Evolutionary conservation across 2,888 invertebrate genomes (phyloP).

Genomic region (Malacosoma neustria): DNA sequence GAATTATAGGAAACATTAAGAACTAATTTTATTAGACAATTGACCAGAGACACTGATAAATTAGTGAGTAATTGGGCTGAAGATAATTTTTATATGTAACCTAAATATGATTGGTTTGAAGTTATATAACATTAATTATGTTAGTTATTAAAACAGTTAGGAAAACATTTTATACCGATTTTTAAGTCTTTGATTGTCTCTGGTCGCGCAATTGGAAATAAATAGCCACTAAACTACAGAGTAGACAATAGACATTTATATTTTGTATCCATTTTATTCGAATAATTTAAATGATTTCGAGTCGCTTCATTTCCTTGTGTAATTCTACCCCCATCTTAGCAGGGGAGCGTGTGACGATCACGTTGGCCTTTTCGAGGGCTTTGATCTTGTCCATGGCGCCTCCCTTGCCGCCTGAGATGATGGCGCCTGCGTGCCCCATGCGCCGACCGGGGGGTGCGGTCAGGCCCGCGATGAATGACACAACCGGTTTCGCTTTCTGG

Average conservation of each 20-base stretch:
- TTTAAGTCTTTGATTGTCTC: too few species aligned
- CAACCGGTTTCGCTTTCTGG: slow-evolving; percentile 94
- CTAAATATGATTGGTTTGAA: too few species aligned
- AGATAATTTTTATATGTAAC: too few species aligned
- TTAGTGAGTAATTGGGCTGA: too few species aligned
- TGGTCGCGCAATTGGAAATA: slow-evolving; percentile 42
- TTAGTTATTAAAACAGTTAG: too few species aligned
- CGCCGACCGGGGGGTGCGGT: slow-evolving; percentile 98
- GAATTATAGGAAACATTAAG: too few species aligned
- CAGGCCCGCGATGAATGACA: slow-evolving; percentile 98
- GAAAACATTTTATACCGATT: too few species aligned
- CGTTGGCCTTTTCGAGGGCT: slow-evolving; percentile 94
- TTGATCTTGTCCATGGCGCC: slow-evolving; percentile 98
- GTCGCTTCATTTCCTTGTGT: slow-evolving; percentile 90
- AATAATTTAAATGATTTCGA: slow-evolving; percentile 74
- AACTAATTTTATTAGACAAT: too few species aligned
- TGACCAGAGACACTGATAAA: too few species aligned
- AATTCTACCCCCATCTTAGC: slow-evolving; percentile 96
- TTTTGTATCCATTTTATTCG: slow-evolving; percentile 21
- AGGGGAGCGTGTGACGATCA: slow-evolving; percentile 95
- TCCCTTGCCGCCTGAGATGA: slow-evolving; percentile 98
- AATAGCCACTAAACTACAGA: slow-evolving; percentile 58
- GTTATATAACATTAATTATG: too few species aligned
- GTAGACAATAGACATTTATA: slow-evolving; percentile 47
- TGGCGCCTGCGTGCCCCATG: slow-evolving; percentile 99